phyloP scores from a whole-genome alignment of 2,888 invertebrate genomes.

The Emmelina monodactyla region DNA sequence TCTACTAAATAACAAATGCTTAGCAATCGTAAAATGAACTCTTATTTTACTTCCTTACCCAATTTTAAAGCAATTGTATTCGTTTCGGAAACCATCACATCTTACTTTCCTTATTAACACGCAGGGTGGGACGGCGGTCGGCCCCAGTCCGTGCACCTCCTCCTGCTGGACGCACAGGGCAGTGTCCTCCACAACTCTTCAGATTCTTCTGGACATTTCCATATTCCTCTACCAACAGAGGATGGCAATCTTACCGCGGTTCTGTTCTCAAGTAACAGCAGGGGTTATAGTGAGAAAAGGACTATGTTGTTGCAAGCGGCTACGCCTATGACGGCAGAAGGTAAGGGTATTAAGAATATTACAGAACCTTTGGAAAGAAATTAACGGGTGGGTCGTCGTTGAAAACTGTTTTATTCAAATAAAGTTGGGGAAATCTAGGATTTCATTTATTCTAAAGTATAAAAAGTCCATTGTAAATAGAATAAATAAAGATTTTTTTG shows the following conservation, averaged over 20 bases:
- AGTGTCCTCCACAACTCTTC: slow-evolving; percentile 25
- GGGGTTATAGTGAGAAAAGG: slow-evolving; percentile 28
- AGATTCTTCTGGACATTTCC: slow-evolving; percentile 31
- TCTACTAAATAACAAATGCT: too few species aligned
- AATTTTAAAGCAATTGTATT: too few species aligned
- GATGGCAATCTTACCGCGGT: slow-evolving; percentile 30
- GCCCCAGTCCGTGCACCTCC: slow-evolving; percentile 32
- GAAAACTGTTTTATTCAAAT: too few species aligned
- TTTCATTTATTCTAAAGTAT: too few species aligned
- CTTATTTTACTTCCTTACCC: too few species aligned
- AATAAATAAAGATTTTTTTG: too few species aligned
- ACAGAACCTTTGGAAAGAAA: too few species aligned
- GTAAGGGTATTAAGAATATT: too few species aligned
- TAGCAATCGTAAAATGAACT: too few species aligned
- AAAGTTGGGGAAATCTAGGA: too few species aligned
- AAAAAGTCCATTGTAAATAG: too few species aligned
- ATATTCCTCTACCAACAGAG: slow-evolving; percentile 23
- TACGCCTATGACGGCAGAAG: slow-evolving; percentile 25
- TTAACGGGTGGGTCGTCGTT: too few species aligned
- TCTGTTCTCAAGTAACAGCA: slow-evolving; percentile 30
- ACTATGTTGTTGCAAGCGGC: slow-evolving; percentile 24
- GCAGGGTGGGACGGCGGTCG: slow-evolving; percentile 48
- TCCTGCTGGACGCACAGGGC: slow-evolving; percentile 25
- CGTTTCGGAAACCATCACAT: not conserved
- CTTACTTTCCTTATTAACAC: not conserved